phyloP scores from a whole-genome alignment of 2,797 vertebrate genomes.

The Salarias fasciatus region DNA sequence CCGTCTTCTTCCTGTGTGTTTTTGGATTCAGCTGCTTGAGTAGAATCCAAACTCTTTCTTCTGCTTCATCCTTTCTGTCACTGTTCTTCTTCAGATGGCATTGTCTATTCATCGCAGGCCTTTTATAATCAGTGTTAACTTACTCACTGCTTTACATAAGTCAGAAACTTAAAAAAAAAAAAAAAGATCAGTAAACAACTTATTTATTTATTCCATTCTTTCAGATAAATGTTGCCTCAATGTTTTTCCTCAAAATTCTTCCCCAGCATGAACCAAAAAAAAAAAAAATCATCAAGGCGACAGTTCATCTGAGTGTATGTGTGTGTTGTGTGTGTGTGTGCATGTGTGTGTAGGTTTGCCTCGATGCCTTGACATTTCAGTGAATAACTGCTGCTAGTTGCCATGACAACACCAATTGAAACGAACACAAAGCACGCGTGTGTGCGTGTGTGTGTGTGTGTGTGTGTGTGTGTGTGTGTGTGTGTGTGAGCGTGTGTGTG shows the following conservation, averaged over 20 bases:
- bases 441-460: constrained; percentile 14
- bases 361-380: constrained; percentile 75
- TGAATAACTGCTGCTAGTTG: constrained; percentile 72
- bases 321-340: constrained; percentile 12
- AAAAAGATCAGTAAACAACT: constrained; percentile 16
- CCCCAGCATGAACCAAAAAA: not conserved
- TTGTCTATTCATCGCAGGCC: not conserved
- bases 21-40: too few relatives aligned
- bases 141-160: constrained; percentile 12
- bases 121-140: constrained; percentile 12
- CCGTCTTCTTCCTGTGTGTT: too few relatives aligned
- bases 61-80: not conserved
- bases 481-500: too few relatives aligned
- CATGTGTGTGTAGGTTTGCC: constrained; percentile 22
- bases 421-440: constrained; percentile 53
- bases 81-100: constrained; percentile 6
- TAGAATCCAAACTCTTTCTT: not conserved
- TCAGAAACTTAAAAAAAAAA: constrained; percentile 10
- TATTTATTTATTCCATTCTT: not conserved
- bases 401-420: constrained; percentile 71
- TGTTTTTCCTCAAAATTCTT: too few relatives aligned
- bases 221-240: not conserved
- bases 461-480: too few relatives aligned
- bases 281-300: constrained; percentile 7
- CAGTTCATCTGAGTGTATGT: constrained; percentile 28